phyloP scores from a whole-genome alignment of 2,888 invertebrate species.

The Cosmopolites sordidus region DNA sequence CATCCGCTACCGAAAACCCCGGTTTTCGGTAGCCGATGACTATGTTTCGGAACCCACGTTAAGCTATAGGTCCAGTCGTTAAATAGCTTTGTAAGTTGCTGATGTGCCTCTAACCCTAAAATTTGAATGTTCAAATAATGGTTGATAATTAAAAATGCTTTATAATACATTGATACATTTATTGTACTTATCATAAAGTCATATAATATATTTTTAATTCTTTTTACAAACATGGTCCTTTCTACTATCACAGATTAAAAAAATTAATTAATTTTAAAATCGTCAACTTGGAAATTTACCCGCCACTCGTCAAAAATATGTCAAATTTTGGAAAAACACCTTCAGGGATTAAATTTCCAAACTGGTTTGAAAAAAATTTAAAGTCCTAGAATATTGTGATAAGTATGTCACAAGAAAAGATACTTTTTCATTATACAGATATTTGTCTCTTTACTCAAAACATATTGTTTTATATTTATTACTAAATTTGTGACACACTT shows the following conservation, averaged over 20 bases:
- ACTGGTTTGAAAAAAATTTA: constrained; percentile 1
- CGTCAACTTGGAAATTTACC: constrained; percentile 10
- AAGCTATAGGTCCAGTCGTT: no score
- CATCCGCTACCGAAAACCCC: no score
- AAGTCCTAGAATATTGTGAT: background rate
- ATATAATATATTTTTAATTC: constrained; percentile 39
- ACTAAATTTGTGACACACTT: constrained; percentile 7
- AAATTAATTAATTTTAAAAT: constrained; percentile 24
- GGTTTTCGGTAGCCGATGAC: no score
- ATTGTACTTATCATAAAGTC: constrained; percentile 41
- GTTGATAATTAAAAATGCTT: background rate
- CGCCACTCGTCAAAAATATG: constrained; percentile 11
- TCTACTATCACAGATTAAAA: constrained; percentile 52
- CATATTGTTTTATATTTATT: constrained; percentile 1
- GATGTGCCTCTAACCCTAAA: no score
- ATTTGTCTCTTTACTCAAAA: background rate
- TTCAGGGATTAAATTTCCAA: constrained; percentile 10
- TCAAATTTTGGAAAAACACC: constrained; percentile 7
- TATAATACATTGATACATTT: constrained; percentile 45
- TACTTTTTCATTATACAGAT: background rate
- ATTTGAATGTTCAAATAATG: background rate
- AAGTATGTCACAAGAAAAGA: background rate
- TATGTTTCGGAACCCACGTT: no score
- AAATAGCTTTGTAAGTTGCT: no score
- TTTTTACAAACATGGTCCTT: constrained; percentile 50